Base-by-base conservation (phyloP, 2,113 vertebrate genomes). In the Ailurus styani region DNA sequence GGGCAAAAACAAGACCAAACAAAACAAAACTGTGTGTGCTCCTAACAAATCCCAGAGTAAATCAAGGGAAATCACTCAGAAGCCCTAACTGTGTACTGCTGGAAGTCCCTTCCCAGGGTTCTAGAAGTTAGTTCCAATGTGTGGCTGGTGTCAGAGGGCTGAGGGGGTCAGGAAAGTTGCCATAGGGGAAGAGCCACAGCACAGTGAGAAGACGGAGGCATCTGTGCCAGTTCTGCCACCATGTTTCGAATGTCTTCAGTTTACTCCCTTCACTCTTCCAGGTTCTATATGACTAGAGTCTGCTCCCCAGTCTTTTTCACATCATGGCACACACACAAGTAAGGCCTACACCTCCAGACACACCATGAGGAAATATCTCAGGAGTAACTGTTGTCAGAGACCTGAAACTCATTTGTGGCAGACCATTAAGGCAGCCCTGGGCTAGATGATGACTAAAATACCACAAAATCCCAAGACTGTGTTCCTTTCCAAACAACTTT, bases 271-370 rank as follows among this genome's bases (percentile, higher is more conserved):
- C 15, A 42, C 34, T 55, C 54, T 40, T 17, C 62, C 2, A 8
- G n/a, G 15, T n/a, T 34, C 17, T 20, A 15, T 20, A 14, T 42
- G 23, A 52, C 25, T 15, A 73, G 64, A 31, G 23, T 29, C 27
- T 8, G 10, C 12, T 66, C 54, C 34, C 55, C 42, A 87, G 10
- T 60, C 40, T 45, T 89, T 54, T 31, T 14, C 45, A 27, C 14
- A 6, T 54, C n/a, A 25, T 3, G 18, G 20, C 3, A 8, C 18
- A 23, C n/a, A 34, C 0, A 15, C 7, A 29, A 31, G 7, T 20
- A 34, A 91, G 23, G 45, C 37, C 20, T 14, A 42, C 10, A 7
- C 6, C 45, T 55, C n/a, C 42, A 10, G 55, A n/a, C 23, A 47
- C 21, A n/a, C 37, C 21, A 8, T 25, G 11, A 68, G 15, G 64